Conservation (phyloP, 2,797 vertebrate genomes). For the Rhabdophis nuchalis region DNA sequence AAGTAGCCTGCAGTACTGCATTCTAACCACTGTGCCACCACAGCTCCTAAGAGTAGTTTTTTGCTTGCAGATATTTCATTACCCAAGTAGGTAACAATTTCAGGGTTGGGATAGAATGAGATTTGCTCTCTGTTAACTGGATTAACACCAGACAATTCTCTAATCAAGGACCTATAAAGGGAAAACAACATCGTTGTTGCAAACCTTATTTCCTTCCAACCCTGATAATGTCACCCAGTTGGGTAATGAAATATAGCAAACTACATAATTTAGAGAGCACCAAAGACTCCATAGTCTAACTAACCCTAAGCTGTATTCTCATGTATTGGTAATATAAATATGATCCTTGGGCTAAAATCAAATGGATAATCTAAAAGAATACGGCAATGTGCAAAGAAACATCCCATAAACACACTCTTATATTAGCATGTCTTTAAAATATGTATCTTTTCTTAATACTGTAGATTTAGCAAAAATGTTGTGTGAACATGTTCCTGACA, state of each 20-base stretch:
- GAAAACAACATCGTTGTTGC: neutral
- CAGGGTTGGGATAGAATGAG: neutral
- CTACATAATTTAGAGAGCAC: neutral
- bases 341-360: neutral
- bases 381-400: neutral
- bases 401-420: neutral
- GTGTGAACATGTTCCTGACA: neutral
- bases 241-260: neutral
- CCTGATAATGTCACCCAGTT: neutral
- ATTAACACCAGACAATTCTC: neutral
- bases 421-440: neutral
- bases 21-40: no score
- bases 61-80: no score
- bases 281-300: neutral
- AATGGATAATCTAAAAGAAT: neutral
- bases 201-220: neutral
- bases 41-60: no score
- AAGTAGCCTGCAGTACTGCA: no score
- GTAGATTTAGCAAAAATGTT: neutral
- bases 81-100: neutral
- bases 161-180: neutral
- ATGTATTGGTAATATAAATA: neutral
- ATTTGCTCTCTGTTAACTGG: neutral
- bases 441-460: neutral
- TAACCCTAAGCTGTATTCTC: neutral